These are phyloP conservation scores for Apis dorsata DNA, from an alignment of 1,140 invertebrate species.

Conservation along the genomic window DNA sequence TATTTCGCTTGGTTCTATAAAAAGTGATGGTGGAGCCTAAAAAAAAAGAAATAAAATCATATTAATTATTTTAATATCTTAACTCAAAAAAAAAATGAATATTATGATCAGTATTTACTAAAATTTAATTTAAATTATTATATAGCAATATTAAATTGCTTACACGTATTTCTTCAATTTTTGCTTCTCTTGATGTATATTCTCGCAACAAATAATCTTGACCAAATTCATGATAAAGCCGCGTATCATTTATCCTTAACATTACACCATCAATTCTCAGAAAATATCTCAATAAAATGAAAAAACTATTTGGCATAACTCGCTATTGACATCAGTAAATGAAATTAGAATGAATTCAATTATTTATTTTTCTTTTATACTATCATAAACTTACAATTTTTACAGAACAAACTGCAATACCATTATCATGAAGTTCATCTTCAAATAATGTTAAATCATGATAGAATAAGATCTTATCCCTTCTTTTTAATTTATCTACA, in stretches of 20 bases:
- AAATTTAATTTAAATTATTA: background rate
- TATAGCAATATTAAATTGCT: slow-evolving; percentile 42
- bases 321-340: slow-evolving; percentile 84
- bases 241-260: slow-evolving; percentile 93
- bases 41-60: slow-evolving; percentile 27
- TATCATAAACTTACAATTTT: slow-evolving; percentile 92
- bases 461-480: slow-evolving; percentile 97
- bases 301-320: slow-evolving; percentile 97
- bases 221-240: slow-evolving; percentile 92
- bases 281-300: slow-evolving; percentile 94
- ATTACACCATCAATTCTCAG: slow-evolving; percentile 96
- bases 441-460: slow-evolving; percentile 96
- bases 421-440: slow-evolving; percentile 99
- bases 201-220: slow-evolving; percentile 89
- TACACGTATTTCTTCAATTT: slow-evolving; percentile 82
- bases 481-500: slow-evolving; percentile 92
- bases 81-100: background rate
- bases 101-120: background rate
- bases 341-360: slow-evolving; percentile 42
- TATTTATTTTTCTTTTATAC: background rate
- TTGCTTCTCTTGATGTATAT: slow-evolving; percentile 87
- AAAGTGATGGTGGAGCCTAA: slow-evolving; percentile 78
- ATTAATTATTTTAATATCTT: too few species aligned
- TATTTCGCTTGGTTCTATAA: slow-evolving; percentile 81
- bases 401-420: slow-evolving; percentile 92